Base-by-base conservation (phyloP, 2,797 vertebrate genomes). In the Rhadinocentrus ornatus region DNA sequence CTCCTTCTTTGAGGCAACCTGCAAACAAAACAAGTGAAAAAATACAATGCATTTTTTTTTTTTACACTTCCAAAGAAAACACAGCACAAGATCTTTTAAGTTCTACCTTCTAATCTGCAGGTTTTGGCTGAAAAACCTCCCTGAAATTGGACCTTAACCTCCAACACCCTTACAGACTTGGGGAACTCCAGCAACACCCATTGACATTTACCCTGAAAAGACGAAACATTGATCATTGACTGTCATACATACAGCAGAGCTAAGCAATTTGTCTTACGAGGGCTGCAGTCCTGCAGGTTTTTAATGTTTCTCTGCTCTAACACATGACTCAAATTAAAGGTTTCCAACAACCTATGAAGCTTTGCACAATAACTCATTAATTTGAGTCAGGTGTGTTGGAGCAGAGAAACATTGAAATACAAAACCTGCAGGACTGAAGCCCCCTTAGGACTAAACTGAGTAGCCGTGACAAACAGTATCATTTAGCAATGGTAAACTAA, bases 111-210 rank as follows among this genome's bases (percentile, higher is more conserved):
- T 77, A 99, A 78, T 44, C 80, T 90, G 89, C 96, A 97, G 1
- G 91, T 80, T 75, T 85, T 95, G 37, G 96, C 95, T 15, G 96
- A 95, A 77, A 99, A 99, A 7, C 97, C 98, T n/a, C 97, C 98
- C 79, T 99, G 98, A 91, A 99, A 99, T 67, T 99, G 97, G 69
- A 99, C 61, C 57, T 94, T 95, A 55, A 99, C 76, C 71, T 93
- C 91, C 0, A 94, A 96, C 34, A 96, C 75, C 32, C 46, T 92
- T 52, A 97, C 93, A 0, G 93, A 62, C 39, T 89, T 71, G 0
- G 97, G 97, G 75, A 99, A 99, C 57, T 97, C 94, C 77, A 99
- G 77, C 18, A 74, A 67, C 85, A 99, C 93, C 97, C 98, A 99
- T 88, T 99, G 97, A 72, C 55, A 86, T 1, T 92, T 86, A 32